A percentile compares a stretch with the other conserved stretches of the same genome.
Conservation (phyloP, 2,113 vertebrate species). For the Procavia capensis region DNA sequence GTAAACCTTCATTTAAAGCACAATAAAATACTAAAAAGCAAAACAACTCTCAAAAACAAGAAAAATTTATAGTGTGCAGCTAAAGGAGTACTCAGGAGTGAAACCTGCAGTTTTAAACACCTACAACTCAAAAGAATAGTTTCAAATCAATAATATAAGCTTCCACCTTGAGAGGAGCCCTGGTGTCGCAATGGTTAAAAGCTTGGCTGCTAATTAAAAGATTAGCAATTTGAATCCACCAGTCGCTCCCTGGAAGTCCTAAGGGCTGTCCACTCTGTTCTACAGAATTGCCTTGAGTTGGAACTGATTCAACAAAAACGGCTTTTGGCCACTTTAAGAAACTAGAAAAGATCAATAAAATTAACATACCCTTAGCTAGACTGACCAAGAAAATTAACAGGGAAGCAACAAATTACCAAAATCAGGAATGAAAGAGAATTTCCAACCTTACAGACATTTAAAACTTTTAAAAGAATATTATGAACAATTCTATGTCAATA, state of each 20-base stretch:
- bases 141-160: background rate
- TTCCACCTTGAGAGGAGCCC: background rate
- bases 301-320: no score
- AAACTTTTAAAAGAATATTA: background rate
- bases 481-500: background rate
- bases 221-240: no score
- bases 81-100: background rate
- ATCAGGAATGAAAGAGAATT: background rate
- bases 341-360: background rate
- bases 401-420: background rate
- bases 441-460: background rate
- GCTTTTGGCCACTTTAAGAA: background rate
- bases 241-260: no score
- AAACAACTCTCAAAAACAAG: no score
- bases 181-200: no score
- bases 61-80: background rate
- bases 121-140: background rate
- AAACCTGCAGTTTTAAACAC: background rate
- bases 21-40: no score
- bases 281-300: no score
- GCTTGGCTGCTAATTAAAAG: no score
- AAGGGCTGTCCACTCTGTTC: no score
- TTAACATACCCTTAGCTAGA: background rate
- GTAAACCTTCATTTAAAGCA: no score
- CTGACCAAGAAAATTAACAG: background rate